Base-by-base conservation (phyloP, 2,113 vertebrate genomes). In the Haplotaxodon microlepis region DNA sequence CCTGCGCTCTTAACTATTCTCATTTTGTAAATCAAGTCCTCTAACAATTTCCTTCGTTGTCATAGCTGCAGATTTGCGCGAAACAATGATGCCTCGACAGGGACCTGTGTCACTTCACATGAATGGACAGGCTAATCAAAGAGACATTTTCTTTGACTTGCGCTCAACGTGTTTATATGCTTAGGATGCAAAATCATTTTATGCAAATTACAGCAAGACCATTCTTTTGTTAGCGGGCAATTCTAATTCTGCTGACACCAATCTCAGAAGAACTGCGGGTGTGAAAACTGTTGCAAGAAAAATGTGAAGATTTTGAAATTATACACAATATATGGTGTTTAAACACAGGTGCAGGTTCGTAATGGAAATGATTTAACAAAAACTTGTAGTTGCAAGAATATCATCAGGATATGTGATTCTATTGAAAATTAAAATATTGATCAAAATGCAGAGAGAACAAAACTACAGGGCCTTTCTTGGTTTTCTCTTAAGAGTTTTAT, bases 21-120 rank as follows among this genome's bases (percentile, higher is more conserved):
- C 36, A 83, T 89, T 93, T 90, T 85, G 36, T 42, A 82, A 83
- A 90, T 40, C 51, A 85, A 92, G 83, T 80, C 84, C 82, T 84
- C 78, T 93, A 53, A 24, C 88, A 84, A 50, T 71, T 82, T 53
- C 82, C 36, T 56, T 47, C 40, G n/a, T 59, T 50, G 47, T 71
- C 51, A 38, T 21, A 29, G 82, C 81, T 50, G 40, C 76, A 83
- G 81, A 89, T 76, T 31, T 86, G 51, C 50, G 9, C 0, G n/a
- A 79, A 78, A 88, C 82, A 90, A 71, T 17, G 19, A 51, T 6
- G 47, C 78, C 54, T 11, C 11, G 16, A 54, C 66, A 57, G 17
- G 76, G 61, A 69, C 40, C 38, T 11, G 24, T 78, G 24, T 50
- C 71, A 78, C 16, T 50, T 78, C 24, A 50, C 42, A 50, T 78